Evolutionary conservation across 2,888 invertebrate genomes (phyloP), one percentile per base, ranked within the genome.

Genomic region (Iselma pallidipennis): DNA sequence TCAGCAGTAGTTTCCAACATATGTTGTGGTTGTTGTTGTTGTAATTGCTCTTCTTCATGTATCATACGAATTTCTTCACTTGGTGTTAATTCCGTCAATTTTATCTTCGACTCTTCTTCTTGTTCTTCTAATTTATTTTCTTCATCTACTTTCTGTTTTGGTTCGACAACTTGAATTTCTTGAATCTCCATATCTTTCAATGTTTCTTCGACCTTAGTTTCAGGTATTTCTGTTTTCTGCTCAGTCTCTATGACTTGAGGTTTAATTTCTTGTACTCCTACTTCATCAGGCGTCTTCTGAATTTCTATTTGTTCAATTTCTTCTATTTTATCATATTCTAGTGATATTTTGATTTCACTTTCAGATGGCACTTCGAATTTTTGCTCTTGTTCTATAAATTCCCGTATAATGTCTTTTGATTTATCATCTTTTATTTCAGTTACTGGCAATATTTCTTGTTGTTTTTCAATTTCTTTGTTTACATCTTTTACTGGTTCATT

Each of bases 311-410:
- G 4, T 2, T 31, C 14, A 9, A 29, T 14, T 21, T n/a, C 19
- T 9, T 29, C 14, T 4, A 25, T 16, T 29, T 16, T 3, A n/a
- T 0, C 9, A 16, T n/a, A n/a, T n/a, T 50, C 3, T 12, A 4
- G n/a, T n/a, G 50, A 19, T 33, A 19, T 53, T 33, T 53, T 49
- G n/a, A 49, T 31, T 31, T 59, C 48, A 5, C 21, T 5, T 50
- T 54, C 45, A 31, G 23, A 1, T 50, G 23, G 25, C 19, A 26
- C 49, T 6, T 49, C 50, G 12, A 33, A 21, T 4, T 10, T 51
- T 60, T 64, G 57, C 16, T 60, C 52, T 19, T 19, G 53, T 57
- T 66, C 33, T 23, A 63, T 56, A 23, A 60, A 50, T 55, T 63
- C 45, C 37, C 49, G 57, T 4, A 42, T 37, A 21, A 57, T 49